Conservation (phyloP, 2,113 vertebrate species). For the Athene cunicularia region DNA sequence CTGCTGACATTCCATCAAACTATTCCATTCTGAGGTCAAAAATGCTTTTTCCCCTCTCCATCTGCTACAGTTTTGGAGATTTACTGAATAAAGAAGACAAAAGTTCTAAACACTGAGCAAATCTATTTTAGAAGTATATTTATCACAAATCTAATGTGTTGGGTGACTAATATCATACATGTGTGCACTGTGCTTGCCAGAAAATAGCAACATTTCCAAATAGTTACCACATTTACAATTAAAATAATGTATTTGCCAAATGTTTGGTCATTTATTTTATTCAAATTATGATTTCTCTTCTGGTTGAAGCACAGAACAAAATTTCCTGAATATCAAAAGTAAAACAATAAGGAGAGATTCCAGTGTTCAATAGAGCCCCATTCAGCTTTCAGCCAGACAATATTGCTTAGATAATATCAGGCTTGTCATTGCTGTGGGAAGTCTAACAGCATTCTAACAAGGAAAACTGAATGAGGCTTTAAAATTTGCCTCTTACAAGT, state of each 20-base stretch:
- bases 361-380: background rate
- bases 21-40: constrained; percentile 13
- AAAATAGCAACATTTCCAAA: constrained; percentile 50
- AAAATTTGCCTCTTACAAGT: background rate
- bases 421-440: background rate
- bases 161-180: constrained; percentile 46
- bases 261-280: constrained; percentile 28
- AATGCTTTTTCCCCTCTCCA: constrained; percentile 6
- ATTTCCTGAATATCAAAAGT: constrained; percentile 26
- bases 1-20: background rate
- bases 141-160: constrained; percentile 26
- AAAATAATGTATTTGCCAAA: constrained; percentile 47
- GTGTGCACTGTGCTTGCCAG: background rate
- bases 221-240: constrained; percentile 48
- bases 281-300: background rate
- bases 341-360: background rate
- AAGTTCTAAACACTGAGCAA: background rate
- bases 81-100: constrained; percentile 20
- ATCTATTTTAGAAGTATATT: constrained; percentile 43
- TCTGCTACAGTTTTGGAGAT: constrained; percentile 5
- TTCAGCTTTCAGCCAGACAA: background rate
- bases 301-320: background rate
- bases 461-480: background rate
- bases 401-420: constrained; percentile 25
- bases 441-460: background rate